A percentile compares a stretch with the other conserved stretches of the same genome.
Conservation (phyloP, 2,113 vertebrate genomes). For the Triplophysa dalaica region DNA sequence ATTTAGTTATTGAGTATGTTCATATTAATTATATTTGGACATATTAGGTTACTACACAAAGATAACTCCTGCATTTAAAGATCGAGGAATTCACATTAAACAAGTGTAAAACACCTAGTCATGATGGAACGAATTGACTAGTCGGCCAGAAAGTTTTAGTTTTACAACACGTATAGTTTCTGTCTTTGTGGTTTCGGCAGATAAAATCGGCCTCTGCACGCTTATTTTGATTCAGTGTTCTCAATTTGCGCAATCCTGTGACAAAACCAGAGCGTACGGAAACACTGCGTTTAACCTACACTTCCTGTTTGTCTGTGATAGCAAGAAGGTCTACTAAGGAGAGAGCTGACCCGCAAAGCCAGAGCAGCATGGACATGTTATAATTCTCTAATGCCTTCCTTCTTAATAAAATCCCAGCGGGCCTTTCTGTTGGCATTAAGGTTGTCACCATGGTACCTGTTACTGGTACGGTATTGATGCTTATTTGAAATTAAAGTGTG, state of each 20-base stretch:
- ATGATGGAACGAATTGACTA: neutral
- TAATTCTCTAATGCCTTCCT: neutral
- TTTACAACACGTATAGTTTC: neutral
- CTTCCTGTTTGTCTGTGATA: conserved; percentile 56
- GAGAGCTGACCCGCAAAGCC: neutral
- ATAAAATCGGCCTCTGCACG: conserved; percentile 16
- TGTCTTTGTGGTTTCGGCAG: conserved; percentile 21
- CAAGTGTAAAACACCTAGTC: too few species aligned
- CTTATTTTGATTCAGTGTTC: conserved; percentile 62
- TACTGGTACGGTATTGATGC: neutral
- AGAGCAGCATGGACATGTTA: neutral
- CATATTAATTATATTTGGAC: too few species aligned
- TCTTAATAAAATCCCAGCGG: conserved; percentile 4
- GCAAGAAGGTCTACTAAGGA: neutral
- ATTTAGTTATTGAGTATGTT: too few species aligned
- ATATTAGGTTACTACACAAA: too few species aligned
- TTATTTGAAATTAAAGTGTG: conserved; percentile 23
- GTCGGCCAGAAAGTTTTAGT: neutral
- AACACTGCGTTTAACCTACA: conserved; percentile 58
- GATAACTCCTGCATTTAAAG: too few species aligned
- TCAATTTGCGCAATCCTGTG: conserved; percentile 17
- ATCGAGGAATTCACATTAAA: too few species aligned
- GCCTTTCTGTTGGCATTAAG: conserved; percentile 2
- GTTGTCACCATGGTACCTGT: conserved; percentile 7
- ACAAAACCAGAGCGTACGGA: conserved; percentile 55